Evolutionary conservation across 2,888 invertebrate species (phyloP), one percentile per base, ranked within the genome.

Genomic region (Rotaria sp.): DNA sequence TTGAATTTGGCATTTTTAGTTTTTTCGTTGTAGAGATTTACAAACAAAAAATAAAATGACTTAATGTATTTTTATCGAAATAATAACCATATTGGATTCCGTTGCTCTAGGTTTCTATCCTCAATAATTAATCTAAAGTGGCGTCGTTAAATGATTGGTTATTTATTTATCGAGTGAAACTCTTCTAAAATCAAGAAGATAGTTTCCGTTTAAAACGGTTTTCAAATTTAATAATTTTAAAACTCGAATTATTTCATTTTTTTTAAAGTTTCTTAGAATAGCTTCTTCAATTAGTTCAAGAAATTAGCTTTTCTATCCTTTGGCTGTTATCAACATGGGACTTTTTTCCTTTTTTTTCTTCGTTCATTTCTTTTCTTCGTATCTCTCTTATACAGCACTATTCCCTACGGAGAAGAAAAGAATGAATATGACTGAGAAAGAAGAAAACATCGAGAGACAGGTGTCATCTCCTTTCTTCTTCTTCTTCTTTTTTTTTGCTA

Each of bases 361-460:
- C 67, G 35, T 67, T 67, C 67, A 67, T 67, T 67, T 67, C 55
- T 67, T 67, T 67, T 67, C 67, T 35, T 21, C 67, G 35, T 67
- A 67, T 67, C 35, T 67, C 35, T 67, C 67, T 21, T 35, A 67
- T 67, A 67, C 67, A 67, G 35, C 67, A 67, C 4, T 18, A 67
- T 67, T 67, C 67, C 67, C 67, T 35, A 7, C 2, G 35, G 67
- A 67, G 67, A 67, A 30, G 30, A 67, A 67, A 67, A 35, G 67
- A 67, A 67, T 67, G 67, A 67, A 18, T 67, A 35, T 21, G 67
- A 35, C 30, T 35, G 67, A 67, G 35, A 35, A 67, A 21, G 35
- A 21, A 67, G 67, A 67, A 59, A 67, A 67, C 67, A 67, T 30
- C 67, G 35, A 67, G 21, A 67, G 67, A 67, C 67, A 67, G 67